A percentile compares a stretch with the other conserved stretches of the same genome.
Evolutionary conservation across 2,113 vertebrate species (phyloP).

Genomic region (Terrapene triunguis): DNA sequence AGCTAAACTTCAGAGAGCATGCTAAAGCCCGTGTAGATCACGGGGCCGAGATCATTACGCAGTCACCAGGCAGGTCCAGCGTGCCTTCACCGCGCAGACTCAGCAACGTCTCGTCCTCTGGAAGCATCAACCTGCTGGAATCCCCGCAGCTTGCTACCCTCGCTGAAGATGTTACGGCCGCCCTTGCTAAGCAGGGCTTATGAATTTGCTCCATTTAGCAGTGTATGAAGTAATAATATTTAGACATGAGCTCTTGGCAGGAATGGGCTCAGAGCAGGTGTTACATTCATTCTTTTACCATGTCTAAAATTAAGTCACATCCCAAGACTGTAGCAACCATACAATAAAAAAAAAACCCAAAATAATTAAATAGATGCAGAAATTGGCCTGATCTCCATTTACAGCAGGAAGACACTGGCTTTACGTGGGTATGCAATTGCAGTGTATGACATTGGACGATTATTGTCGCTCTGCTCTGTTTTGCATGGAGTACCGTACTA

Average conservation of each 20-base stretch:
- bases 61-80: slow-evolving; percentile 90
- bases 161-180: slow-evolving; percentile 96
- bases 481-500: slow-evolving; percentile 87
- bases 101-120: slow-evolving; percentile 96
- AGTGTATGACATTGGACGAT: slow-evolving; percentile 79
- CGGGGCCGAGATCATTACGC: slow-evolving; percentile 92
- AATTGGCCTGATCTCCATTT: slow-evolving; percentile 84
- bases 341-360: slow-evolving; percentile 67
- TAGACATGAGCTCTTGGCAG: slow-evolving; percentile 86
- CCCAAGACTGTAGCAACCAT: slow-evolving; percentile 83
- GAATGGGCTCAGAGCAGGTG: slow-evolving; percentile 86
- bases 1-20: slow-evolving; percentile 90
- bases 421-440: slow-evolving; percentile 81
- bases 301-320: slow-evolving; percentile 80
- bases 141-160: slow-evolving; percentile 95
- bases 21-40: slow-evolving; percentile 95
- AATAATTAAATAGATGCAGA: slow-evolving; percentile 75
- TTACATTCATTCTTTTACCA: slow-evolving; percentile 80
- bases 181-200: slow-evolving; percentile 98
- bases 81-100: slow-evolving; percentile 90
- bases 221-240: slow-evolving; percentile 79
- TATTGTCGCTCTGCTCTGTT: slow-evolving; percentile 87
- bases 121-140: slow-evolving; percentile 96
- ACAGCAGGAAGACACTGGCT: slow-evolving; percentile 83
- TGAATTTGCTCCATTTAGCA: slow-evolving; percentile 84